Conservation (phyloP, 1,140 invertebrate species). For the Pentalonia nigronervosa region DNA sequence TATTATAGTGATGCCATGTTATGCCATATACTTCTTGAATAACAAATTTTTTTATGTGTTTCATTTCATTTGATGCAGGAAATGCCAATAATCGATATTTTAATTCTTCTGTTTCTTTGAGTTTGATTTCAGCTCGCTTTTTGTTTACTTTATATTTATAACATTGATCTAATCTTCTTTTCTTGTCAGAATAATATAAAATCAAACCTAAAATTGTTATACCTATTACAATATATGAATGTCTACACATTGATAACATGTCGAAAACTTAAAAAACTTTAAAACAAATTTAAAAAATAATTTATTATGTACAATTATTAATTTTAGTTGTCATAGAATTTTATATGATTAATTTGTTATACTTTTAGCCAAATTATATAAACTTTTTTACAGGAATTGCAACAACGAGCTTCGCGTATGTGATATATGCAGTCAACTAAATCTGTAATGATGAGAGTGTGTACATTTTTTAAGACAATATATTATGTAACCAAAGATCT, state of each 20-base stretch:
- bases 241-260: background rate
- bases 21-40: background rate
- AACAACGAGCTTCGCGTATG: conserved; percentile 62
- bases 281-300: background rate
- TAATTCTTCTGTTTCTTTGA: background rate
- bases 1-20: background rate
- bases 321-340: background rate
- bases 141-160: conserved; percentile 19
- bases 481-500: conserved; percentile 57
- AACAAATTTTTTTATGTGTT: conserved; percentile 24
- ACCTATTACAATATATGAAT: background rate
- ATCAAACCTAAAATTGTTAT: background rate
- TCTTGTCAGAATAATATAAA: background rate
- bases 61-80: background rate
- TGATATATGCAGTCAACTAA: conserved; percentile 59
- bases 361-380: background rate
- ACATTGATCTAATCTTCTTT: conserved; percentile 10
- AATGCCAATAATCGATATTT: background rate
- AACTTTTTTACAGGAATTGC: conserved; percentile 60
- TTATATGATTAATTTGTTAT: conserved; percentile 8
- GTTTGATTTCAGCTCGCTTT: background rate
- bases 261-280: background rate
- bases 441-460: conserved; percentile 38
- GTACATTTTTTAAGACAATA: conserved; percentile 53
- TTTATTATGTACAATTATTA: background rate